Base-by-base conservation (phyloP, 2,113 vertebrate species). In the Cyanistes caeruleus region DNA sequence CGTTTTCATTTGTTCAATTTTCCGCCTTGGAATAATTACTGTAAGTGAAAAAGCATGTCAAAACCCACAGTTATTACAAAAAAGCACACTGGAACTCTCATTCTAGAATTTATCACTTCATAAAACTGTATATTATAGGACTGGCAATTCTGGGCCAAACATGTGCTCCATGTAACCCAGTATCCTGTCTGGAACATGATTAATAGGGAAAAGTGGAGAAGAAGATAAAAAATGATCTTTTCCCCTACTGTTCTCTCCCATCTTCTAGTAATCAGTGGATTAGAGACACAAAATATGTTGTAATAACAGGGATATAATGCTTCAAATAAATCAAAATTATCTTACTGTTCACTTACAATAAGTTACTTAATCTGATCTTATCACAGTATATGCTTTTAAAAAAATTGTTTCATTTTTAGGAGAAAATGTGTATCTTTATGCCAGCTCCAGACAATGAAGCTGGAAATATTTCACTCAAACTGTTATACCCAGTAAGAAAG, bases 101-200 rank as follows among this genome's bases (percentile, higher is more conserved):
- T 79, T 93, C 73, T 70, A 84, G 81, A 91, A 89, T 80, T 84
- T 69, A 84, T 59, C 75, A 91, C 74, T 96, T 92, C 85, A 95
- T 95, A 93, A 95, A 95, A 63, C 52, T 52, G n/a, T 55, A 51
- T 60, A 27, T 70, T 65, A 84, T 37, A 92, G 49, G 64, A 33
- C 15, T 6, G 11, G 35, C 28, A 65, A 67, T 82, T 63, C 56
- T 74, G 85, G 60, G 69, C 65, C 82, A 90, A 96, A 87, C 44
- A 92, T 22, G 52, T 75, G 74, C 69, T 87, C 35, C 25, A 16
- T 43, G 44, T 83, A 92, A 88, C 35, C 18, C 44, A 44, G 44
- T 35, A 75, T 82, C 39, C 58, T 83, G 35, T 75, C 58, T 82
- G 65, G 30, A 88, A 35, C 43, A 44, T 85, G 78, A 93, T 64